A percentile compares a stretch with the other conserved stretches of the same genome.
phyloP scores from a whole-genome alignment of 2,113 vertebrate species.

The Nestor notabilis region DNA sequence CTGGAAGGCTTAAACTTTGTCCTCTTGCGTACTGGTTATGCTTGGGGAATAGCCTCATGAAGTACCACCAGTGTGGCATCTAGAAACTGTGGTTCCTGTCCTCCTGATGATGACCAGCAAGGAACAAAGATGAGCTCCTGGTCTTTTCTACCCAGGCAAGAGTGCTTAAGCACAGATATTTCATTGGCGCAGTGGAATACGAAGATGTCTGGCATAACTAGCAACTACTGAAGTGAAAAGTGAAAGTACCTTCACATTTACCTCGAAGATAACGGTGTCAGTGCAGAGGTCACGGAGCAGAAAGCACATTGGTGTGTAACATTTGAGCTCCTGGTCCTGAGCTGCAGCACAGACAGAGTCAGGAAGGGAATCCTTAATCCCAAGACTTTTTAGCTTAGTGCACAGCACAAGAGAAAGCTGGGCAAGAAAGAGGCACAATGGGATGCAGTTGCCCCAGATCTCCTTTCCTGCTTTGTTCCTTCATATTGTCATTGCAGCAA shows the following conservation, averaged over 20 bases:
- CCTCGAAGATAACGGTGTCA: background rate
- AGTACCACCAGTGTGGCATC: background rate
- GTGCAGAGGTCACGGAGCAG: background rate
- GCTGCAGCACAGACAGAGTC: background rate
- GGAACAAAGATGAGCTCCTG: background rate
- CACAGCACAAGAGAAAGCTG: background rate
- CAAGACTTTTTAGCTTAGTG: background rate
- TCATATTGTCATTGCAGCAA: background rate
- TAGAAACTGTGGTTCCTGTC: background rate
- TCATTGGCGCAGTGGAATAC: background rate
- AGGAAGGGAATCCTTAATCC: background rate
- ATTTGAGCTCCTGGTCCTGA: background rate
- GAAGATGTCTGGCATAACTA: background rate
- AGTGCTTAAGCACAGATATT: background rate
- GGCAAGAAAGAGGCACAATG: background rate
- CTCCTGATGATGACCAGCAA: background rate
- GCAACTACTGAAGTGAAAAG: background rate
- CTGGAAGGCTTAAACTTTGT: background rate
- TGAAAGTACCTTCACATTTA: fast-evolving
- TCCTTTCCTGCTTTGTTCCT: background rate
- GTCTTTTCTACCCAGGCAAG: background rate
- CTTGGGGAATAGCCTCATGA: fast-evolving
- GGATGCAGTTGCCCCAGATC: background rate
- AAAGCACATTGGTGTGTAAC: background rate
- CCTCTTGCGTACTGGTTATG: background rate